Conservation (phyloP, 2,113 vertebrate genomes). For the Plectropomus leopardus region DNA sequence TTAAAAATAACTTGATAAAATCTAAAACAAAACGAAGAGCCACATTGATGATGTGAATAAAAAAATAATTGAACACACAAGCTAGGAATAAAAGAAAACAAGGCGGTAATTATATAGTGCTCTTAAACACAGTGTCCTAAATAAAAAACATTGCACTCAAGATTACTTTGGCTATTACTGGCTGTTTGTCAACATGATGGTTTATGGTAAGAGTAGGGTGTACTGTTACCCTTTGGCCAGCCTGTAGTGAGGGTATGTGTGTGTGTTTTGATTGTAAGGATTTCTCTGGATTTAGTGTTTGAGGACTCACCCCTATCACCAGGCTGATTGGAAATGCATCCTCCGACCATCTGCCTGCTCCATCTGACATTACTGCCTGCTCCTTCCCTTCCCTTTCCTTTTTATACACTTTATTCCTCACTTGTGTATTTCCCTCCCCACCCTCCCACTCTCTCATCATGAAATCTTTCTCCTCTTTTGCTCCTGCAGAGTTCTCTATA, state of each 20-base stretch:
- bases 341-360: constrained; percentile 75
- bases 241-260: constrained; percentile 20
- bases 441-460: constrained; percentile 1
- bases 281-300: constrained; percentile 68
- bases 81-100: no score
- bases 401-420: constrained; percentile 22
- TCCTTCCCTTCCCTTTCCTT: constrained; percentile 30
- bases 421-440: constrained; percentile 15
- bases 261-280: constrained; percentile 54
- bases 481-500: constrained; percentile 21
- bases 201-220: not conserved
- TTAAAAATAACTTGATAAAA: no score
- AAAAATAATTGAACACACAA: no score
- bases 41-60: no score
- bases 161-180: not conserved
- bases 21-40: no score
- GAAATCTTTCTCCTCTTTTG: constrained; percentile 13
- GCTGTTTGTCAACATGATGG: not conserved
- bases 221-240: constrained; percentile 22
- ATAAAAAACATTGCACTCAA: not conserved
- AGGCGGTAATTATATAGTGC: not conserved
- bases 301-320: constrained; percentile 59
- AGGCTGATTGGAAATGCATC: constrained; percentile 67
- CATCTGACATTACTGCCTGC: constrained; percentile 73
- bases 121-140: not conserved